Evolutionary conservation across 2,113 vertebrate species (phyloP).

Genomic region (Dolichallabes microphthalmus): DNA sequence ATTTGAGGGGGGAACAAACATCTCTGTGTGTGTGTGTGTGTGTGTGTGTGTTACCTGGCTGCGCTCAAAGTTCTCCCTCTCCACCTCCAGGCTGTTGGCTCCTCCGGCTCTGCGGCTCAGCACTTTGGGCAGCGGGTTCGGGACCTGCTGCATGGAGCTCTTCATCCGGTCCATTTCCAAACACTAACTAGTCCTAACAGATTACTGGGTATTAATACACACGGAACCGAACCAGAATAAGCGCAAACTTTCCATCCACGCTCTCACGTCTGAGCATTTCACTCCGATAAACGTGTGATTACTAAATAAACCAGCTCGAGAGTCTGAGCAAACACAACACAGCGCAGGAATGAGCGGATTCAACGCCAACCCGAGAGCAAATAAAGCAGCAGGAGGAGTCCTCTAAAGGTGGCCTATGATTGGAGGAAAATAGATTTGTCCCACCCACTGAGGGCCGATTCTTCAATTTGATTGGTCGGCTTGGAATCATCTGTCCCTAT

Average conservation of each 20-base stretch:
- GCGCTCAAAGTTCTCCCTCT: conserved; percentile 86
- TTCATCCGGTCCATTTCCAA: conserved; percentile 82
- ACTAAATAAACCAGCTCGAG: neutral
- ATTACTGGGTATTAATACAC: neutral
- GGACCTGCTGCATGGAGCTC: conserved; percentile 86
- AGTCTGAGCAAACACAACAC: neutral
- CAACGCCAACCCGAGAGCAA: neutral
- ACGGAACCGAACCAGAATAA: conserved; percentile 32
- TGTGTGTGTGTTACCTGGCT: conserved; percentile 74
- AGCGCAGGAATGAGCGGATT: neutral
- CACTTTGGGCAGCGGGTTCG: conserved; percentile 85
- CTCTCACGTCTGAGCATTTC: neutral
- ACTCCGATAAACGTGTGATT: neutral
- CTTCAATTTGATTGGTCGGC: neutral
- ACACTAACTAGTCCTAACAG: neutral
- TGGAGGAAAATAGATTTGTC: conserved; percentile 41
- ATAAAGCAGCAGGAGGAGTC: conserved; percentile 40
- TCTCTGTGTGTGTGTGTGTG: no score
- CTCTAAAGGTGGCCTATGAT: conserved; percentile 51
- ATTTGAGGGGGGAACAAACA: no score
- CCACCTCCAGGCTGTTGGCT: conserved; percentile 78
- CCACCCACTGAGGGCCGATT: conserved; percentile 43
- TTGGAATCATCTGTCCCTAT: neutral
- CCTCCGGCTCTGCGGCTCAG: conserved; percentile 78
- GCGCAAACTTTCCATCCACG: neutral